Percentiles rank a stretch among this genome's conserved stretches.
phyloP scores from a whole-genome alignment of 2,888 invertebrate species.

The Carterocephalus palaemon region DNA sequence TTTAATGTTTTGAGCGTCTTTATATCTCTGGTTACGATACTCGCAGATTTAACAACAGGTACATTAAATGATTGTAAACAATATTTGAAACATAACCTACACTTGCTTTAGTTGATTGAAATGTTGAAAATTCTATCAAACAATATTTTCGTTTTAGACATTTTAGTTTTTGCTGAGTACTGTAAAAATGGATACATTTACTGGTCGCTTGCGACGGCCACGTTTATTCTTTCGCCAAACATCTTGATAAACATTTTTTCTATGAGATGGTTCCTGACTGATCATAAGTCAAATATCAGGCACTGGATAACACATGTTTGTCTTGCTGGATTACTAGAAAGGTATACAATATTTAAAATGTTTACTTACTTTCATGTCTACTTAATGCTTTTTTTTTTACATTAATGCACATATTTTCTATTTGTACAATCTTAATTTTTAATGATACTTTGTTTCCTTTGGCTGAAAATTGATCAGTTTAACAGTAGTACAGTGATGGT shows the following conservation, averaged over 20 bases:
- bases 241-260: constrained; percentile 80
- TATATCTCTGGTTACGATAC: constrained; percentile 78
- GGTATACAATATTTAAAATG: constrained; percentile 56
- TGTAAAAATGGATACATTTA: constrained; percentile 73
- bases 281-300: constrained; percentile 60
- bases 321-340: constrained; percentile 77
- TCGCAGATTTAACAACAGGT: constrained; percentile 81
- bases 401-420: too few relatives aligned
- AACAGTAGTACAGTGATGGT: too few relatives aligned
- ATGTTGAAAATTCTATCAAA: constrained; percentile 16
- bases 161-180: constrained; percentile 78
- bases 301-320: constrained; percentile 78
- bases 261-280: constrained; percentile 77
- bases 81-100: neutral
- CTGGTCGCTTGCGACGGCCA: constrained; percentile 77
- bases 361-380: too few relatives aligned
- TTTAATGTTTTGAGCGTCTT: constrained; percentile 75
- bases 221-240: constrained; percentile 77
- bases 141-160: constrained; percentile 62
- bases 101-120: neutral
- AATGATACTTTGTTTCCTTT: too few relatives aligned
- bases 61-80: constrained; percentile 31
- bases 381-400: too few relatives aligned
- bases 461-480: too few relatives aligned
- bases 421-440: too few relatives aligned